Evolutionary conservation across 2,797 vertebrate species (phyloP).

Genomic region (Peromyscus attwateri): DNA sequence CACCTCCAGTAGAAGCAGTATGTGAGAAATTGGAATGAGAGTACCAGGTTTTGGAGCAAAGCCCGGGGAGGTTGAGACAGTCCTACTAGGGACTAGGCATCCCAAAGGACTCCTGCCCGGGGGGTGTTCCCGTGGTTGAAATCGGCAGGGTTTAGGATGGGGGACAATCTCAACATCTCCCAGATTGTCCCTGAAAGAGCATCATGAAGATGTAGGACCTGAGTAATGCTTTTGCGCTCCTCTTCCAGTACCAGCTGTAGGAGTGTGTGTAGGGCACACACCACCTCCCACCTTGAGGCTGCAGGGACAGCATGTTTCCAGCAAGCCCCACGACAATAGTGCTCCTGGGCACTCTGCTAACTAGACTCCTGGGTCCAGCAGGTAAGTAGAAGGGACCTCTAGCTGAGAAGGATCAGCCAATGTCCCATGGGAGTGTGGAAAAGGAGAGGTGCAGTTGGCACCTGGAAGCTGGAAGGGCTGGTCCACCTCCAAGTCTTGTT

Average conservation of each 20-base stretch:
- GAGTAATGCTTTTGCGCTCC: neutral
- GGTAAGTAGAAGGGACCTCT: conserved; percentile 36
- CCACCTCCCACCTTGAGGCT: no score
- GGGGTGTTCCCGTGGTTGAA: rapidly evolving
- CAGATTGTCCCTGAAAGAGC: neutral
- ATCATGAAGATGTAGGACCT: rapidly evolving
- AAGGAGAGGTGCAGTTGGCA: neutral
- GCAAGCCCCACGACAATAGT: conserved; percentile 36
- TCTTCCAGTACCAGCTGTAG: no score
- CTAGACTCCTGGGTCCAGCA: neutral
- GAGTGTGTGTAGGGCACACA: neutral
- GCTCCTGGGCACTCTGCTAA: conserved; percentile 73
- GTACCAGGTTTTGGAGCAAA: neutral
- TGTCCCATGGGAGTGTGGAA: neutral
- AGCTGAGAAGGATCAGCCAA: neutral
- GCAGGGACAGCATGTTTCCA: conserved; percentile 56
- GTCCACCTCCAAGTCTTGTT: neutral
- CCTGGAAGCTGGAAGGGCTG: neutral
- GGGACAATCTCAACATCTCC: neutral
- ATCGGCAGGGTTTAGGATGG: neutral
- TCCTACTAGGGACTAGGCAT: neutral
- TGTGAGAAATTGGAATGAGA: no score
- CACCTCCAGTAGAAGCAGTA: neutral
- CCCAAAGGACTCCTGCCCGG: neutral
- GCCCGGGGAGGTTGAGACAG: neutral